phyloP scores from a whole-genome alignment of 2,797 vertebrate genomes.

The Syncerus caffer region DNA sequence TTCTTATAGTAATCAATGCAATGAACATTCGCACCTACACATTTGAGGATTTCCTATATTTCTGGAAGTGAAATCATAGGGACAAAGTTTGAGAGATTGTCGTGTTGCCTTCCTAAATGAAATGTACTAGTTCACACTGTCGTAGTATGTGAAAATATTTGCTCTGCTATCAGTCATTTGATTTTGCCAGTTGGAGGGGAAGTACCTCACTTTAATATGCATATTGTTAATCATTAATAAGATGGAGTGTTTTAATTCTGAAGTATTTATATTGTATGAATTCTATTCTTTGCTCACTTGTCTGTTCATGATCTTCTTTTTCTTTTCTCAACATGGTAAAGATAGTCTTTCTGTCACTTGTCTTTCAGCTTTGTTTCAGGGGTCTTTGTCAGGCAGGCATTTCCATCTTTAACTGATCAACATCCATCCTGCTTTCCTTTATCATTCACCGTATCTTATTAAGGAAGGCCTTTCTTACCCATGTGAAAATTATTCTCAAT shows the following conservation, averaged over 20 bases:
- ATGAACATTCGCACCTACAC: background rate
- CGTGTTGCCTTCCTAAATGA: background rate
- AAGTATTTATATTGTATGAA: background rate
- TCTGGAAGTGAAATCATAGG: background rate
- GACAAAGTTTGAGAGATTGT: background rate
- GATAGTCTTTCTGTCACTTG: background rate
- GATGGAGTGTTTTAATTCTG: background rate
- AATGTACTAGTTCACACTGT: background rate
- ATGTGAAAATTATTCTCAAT: background rate
- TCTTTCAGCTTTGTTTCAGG: background rate
- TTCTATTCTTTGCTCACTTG: background rate
- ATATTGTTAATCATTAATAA: background rate
- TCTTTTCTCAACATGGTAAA: background rate
- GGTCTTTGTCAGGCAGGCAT: background rate
- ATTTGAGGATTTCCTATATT: background rate
- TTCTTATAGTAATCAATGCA: background rate
- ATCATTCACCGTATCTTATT: background rate
- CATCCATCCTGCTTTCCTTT: background rate
- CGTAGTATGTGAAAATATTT: background rate
- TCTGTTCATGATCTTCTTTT: background rate
- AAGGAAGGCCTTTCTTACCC: background rate
- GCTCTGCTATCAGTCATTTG: background rate
- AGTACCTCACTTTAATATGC: background rate
- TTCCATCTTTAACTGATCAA: background rate
- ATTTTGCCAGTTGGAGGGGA: background rate